Conservation (phyloP, 2,797 vertebrate genomes). For the Manis javanica region DNA sequence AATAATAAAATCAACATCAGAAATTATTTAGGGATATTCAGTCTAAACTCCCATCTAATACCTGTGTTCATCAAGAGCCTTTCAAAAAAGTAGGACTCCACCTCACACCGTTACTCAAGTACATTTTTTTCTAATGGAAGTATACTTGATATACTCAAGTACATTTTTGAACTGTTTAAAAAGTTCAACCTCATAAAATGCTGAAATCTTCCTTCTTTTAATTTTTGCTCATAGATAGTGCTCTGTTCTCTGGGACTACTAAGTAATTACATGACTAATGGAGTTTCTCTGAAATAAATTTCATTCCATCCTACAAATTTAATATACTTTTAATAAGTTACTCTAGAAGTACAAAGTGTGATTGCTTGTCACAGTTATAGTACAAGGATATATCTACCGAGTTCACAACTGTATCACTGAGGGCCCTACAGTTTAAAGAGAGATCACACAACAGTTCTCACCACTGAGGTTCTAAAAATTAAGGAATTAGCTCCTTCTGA, state of each 20-base stretch:
- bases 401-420: background rate
- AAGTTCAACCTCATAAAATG: background rate
- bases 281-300: background rate
- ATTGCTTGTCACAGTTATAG: background rate
- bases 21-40: background rate
- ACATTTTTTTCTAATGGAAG: background rate
- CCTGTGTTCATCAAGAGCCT: background rate
- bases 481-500: background rate
- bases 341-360: background rate
- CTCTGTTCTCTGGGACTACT: background rate
- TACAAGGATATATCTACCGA: background rate
- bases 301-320: background rate
- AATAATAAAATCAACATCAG: background rate
- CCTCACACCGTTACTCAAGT: background rate
- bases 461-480: background rate
- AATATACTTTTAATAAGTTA: background rate
- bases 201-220: background rate
- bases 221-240: background rate
- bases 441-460: background rate
- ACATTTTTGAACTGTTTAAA: background rate
- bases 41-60: background rate
- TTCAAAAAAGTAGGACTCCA: background rate
- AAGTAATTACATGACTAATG: background rate
- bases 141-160: background rate
- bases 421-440: background rate